A percentile compares a stretch with the other conserved stretches of the same genome.
These are phyloP conservation scores for Heliconius aoede DNA, from an alignment of 2,888 invertebrate genomes.

Conservation along the genomic window DNA sequence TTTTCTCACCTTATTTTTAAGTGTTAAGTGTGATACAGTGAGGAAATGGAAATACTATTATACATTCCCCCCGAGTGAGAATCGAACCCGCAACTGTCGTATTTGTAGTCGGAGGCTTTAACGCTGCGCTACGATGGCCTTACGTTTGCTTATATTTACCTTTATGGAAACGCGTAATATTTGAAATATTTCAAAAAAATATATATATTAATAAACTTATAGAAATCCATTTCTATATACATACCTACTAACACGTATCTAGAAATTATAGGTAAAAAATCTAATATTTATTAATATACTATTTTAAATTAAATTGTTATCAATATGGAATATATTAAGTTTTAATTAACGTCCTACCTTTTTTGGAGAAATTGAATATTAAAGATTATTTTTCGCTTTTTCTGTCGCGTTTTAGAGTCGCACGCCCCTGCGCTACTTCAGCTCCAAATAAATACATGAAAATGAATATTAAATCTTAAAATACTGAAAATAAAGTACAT, in stretches of 20 bases:
- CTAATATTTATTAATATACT: background rate
- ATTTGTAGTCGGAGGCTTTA: too few relatives aligned
- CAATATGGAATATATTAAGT: slow-evolving; percentile 31
- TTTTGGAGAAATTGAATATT: slow-evolving; percentile 4
- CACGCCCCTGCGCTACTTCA: too few relatives aligned
- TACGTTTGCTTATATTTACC: background rate
- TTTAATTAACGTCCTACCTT: slow-evolving; percentile 3
- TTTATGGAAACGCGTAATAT: too few relatives aligned
- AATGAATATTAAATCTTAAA: background rate
- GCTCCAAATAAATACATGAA: background rate
- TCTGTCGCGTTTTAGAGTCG: too few relatives aligned
- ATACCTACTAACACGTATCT: too few relatives aligned
- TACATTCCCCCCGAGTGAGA: too few relatives aligned
- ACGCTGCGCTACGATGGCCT: too few relatives aligned
- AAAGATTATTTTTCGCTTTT: too few relatives aligned
- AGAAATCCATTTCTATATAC: background rate
- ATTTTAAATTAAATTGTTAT: slow-evolving; percentile 15
- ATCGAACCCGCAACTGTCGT: too few relatives aligned
- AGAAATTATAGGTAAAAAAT: background rate
- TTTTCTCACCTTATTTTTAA: background rate
- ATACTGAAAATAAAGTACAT: background rate
- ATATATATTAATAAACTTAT: background rate
- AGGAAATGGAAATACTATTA: too few relatives aligned
- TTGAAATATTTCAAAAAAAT: background rate
- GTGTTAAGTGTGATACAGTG: too few relatives aligned